Base-by-base conservation (phyloP, 2,113 vertebrate genomes). In the Trinectes maculatus region DNA sequence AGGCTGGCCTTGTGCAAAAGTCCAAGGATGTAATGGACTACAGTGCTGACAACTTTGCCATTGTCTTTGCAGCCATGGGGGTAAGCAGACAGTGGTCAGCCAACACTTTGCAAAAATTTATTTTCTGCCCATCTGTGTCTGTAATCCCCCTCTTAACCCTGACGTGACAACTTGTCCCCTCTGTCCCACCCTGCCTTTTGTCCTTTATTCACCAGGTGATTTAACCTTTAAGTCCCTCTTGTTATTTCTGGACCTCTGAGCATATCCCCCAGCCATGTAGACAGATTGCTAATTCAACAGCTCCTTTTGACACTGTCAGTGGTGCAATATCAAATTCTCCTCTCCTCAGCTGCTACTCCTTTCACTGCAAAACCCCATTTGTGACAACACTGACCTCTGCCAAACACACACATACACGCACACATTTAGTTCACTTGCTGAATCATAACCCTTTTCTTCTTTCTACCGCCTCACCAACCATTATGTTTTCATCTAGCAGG, bases 61-160 rank as follows among this genome's bases (percentile, higher is more conserved):
- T 94, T 47, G 93, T 94, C 37, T 94, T 94, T 2, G 93, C 93
- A 33, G 93, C 93, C 57, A 94, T 94, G 93, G 93, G 93, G 82
- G 93, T 93, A 74, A 91, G 93, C 48, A 18, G 57, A 36, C 43
- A 40, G 18, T n/a, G 2, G 55, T 22, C 28, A 43, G 13, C 19
- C 21, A n/a, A 40, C 44, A 46, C 36, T 24, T 31, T 47, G 54
- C 42, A 49, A 51, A 49, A 16, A 25, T 58, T 36, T 10, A 39
- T 31, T 24, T 36, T 4, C n/a, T 22, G 57, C 63, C 39, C 44
- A 69, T 71, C 63, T 74, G 64, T 56, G 51, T 31, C 47, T 36
- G 46, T 88, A 87, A 85, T 83, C 80, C 71, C 53, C 53, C 78
- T 80, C 78, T 86, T 87, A 84, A 86, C 87, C 82, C 77, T 60